A percentile compares a stretch with the other conserved stretches of the same genome.
These are phyloP conservation scores for Zaprionus africanus DNA, from an alignment of 1,140 invertebrate genomes.

Conservation along the genomic window DNA sequence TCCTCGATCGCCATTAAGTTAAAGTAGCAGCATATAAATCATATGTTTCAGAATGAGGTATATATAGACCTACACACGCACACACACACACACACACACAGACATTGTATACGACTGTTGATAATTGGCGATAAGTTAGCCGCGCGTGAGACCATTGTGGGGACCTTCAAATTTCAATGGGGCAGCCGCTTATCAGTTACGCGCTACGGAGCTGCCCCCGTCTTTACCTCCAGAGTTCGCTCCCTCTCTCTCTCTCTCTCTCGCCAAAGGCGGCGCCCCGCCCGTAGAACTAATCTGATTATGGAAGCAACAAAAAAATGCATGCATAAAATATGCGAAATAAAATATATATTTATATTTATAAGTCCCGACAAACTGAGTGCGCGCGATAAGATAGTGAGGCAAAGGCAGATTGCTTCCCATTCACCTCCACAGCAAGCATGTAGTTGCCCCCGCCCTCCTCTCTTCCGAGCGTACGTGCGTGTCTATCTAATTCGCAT, in stretches of 20 bases:
- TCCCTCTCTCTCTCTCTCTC: background rate
- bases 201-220: background rate
- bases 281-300: slow-evolving; percentile 51
- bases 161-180: slow-evolving; percentile 46
- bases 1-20: slow-evolving; percentile 23
- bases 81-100: background rate
- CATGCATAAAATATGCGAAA: slow-evolving; percentile 26
- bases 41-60: slow-evolving; percentile 20
- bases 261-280: slow-evolving; percentile 11
- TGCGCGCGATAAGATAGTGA: slow-evolving; percentile 32
- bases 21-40: slow-evolving; percentile 25
- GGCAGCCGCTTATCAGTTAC: slow-evolving; percentile 33
- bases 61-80: slow-evolving; percentile 1
- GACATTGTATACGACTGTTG: slow-evolving; percentile 1
- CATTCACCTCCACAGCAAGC: background rate
- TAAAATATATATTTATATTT: slow-evolving; percentile 14
- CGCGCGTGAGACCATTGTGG: slow-evolving; percentile 41
- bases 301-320: slow-evolving; percentile 22
- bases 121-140: slow-evolving; percentile 37
- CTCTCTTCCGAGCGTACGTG: background rate
- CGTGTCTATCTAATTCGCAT: slow-evolving; percentile 6
- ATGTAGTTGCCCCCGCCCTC: background rate
- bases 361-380: slow-evolving; percentile 17
- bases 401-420: background rate
- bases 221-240: background rate